Percentiles rank a stretch among this genome's conserved stretches.
Conservation (phyloP, 2,113 vertebrate genomes). For the Oncorhynchus gorbuscha region DNA sequence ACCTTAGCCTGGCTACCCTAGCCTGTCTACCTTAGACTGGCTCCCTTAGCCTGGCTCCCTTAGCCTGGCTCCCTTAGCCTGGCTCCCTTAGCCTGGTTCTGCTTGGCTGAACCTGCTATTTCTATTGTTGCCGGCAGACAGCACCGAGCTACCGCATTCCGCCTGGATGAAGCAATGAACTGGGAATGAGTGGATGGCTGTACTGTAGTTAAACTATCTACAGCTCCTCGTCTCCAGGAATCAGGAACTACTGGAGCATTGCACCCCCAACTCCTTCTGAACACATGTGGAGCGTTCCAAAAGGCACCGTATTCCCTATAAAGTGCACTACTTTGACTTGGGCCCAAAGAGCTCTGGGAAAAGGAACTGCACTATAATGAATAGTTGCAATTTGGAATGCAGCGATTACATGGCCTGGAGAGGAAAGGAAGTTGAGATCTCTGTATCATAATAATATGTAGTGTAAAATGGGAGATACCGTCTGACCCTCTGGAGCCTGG, state of each 20-base stretch:
- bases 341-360: too few species aligned
- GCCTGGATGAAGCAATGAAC: slow-evolving; percentile 86
- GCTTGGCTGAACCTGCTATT: slow-evolving; percentile 83
- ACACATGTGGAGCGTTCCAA: too few species aligned
- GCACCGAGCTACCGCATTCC: slow-evolving; percentile 69
- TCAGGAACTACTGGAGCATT: slow-evolving; percentile 33
- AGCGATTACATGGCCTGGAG: slow-evolving; percentile 26
- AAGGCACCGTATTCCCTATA: too few species aligned
- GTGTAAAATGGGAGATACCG: slow-evolving; percentile 24
- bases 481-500: slow-evolving; percentile 10
- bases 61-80: too few species aligned
- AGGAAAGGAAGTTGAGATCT: slow-evolving; percentile 56
- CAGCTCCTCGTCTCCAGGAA: slow-evolving; percentile 67
- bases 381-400: too few species aligned
- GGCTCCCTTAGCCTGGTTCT: slow-evolving; percentile 75
- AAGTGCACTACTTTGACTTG: too few species aligned
- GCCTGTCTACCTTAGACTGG: too few species aligned
- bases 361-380: too few species aligned
- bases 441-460: slow-evolving; percentile 38
- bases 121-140: slow-evolving; percentile 80
- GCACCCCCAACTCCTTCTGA: slow-evolving; percentile 26
- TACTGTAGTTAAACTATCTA: slow-evolving; percentile 74
- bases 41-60: too few species aligned
- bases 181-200: slow-evolving; percentile 77
- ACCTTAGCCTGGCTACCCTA: too few species aligned